Base-by-base conservation (phyloP, 2,888 invertebrate genomes). In the Cerceris ruficornis region DNA sequence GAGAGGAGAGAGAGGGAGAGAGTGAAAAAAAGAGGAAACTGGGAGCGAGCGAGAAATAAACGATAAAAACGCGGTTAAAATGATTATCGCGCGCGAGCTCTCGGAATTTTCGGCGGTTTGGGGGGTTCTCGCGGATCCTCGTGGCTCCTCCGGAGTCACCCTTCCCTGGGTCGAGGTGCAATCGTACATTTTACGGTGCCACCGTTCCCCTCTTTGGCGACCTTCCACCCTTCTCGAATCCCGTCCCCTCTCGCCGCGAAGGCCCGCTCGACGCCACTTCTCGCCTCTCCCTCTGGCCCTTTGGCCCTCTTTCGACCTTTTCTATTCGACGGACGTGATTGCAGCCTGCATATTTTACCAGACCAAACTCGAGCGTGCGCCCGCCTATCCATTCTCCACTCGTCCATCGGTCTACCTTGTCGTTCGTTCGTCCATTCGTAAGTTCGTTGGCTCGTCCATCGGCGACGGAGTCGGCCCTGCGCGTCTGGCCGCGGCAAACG, bases 331-430 rank as follows among this genome's bases (percentile, higher is more conserved):
- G 80, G 85, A 88, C 88, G 87, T 89, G 90, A 90, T 90, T 90
- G 89, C 90, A 80, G 82, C 77, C 82, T 90, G 89, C 86, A 90
- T 90, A 90, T 90, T 90, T 90, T 79, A 90, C 84, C 86, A 86
- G 87, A 82, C 80, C 75, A 81, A 83, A 75, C 79, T 79, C 75
- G 77, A 77, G 81, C 71, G 52, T 67, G 41, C 66, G 62, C 61
- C 78, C 67, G 59, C 65, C 76, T 55, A 52, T 68, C 71, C 72
- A 57, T 72, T 76, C 71, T 69, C 74, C 66, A 57, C 41, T 67
- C 72, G 76, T 76, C 54, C 67, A 67, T 80, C 66, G 64, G 59
- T 73, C 71, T 67, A 28, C 28, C 28, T 28, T 28, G 2, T 28
- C 28, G 28, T 28, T 28, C 4, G 28, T 1, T 4, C 28, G 28